phyloP scores from a whole-genome alignment of 2,888 invertebrate species.

The Epistrophe grossulariae region DNA sequence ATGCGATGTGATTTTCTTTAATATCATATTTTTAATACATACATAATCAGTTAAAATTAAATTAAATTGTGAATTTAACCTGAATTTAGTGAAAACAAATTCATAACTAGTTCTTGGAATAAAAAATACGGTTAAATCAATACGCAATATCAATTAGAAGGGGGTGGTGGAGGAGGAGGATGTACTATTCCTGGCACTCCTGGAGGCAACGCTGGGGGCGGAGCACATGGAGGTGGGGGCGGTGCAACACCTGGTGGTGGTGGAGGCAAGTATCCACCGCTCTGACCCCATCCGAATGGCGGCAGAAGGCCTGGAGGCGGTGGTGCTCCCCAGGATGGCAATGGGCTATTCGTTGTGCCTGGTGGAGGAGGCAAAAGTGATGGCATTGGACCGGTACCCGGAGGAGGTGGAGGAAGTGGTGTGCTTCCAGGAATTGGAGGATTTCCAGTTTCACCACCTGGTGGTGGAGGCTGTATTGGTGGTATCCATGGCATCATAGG shows the following conservation, averaged over 20 bases:
- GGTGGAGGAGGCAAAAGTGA: conserved; percentile 81
- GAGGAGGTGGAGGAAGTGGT: conserved; percentile 85
- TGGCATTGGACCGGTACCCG: conserved; percentile 80
- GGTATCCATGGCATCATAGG: conserved; percentile 85
- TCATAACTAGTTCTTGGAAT: conserved; percentile 34
- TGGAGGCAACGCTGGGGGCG: conserved; percentile 86
- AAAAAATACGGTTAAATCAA: conserved; percentile 2
- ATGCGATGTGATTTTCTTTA: not conserved
- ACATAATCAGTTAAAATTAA: not conserved
- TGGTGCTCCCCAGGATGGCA: conserved; percentile 74
- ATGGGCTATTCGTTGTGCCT: conserved; percentile 81
- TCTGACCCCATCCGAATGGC: conserved; percentile 80
- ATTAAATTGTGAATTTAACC: conserved; percentile 43
- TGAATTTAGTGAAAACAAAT: conserved; percentile 10
- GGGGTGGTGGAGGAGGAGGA: conserved; percentile 90
- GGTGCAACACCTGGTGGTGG: conserved; percentile 83
- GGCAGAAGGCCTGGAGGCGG: conserved; percentile 79
- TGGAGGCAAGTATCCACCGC: conserved; percentile 80
- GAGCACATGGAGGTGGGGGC: conserved; percentile 85
- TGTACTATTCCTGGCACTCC: conserved; percentile 85
- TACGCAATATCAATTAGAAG: conserved; percentile 76
- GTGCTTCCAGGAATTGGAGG: conserved; percentile 83
- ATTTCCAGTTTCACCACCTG: conserved; percentile 80
- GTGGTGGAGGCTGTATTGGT: conserved; percentile 84
- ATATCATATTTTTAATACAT: conserved; percentile 6